Evolutionary conservation across 2,888 invertebrate genomes (phyloP).

Genomic region (Junonia oenone): DNA sequence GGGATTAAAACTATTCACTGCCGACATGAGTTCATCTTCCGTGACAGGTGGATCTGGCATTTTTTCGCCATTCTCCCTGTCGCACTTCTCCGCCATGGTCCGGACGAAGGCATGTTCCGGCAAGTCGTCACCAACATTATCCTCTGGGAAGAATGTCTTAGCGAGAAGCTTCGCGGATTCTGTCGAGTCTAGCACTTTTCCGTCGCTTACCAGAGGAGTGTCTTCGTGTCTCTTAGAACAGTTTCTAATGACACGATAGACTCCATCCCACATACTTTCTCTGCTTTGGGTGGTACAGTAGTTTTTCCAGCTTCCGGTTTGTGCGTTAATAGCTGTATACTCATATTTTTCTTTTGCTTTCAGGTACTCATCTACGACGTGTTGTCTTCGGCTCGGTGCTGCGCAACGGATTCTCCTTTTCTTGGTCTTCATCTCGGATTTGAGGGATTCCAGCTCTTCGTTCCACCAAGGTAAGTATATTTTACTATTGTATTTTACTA

Average conservation of each 20-base stretch:
- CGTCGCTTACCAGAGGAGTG: neutral
- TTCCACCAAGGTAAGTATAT: neutral
- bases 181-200: neutral
- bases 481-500: neutral
- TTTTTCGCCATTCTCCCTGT: no score
- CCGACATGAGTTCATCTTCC: no score
- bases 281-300: slow-evolving; percentile 29
- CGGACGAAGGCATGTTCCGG: no score
- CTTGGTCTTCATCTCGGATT: neutral
- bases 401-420: slow-evolving; percentile 2
- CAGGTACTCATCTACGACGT: no score
- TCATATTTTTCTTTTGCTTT: no score
- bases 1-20: no score
- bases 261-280: no score
- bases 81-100: no score
- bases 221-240: neutral
- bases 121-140: neutral
- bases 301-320: slow-evolving; percentile 24
- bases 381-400: no score
- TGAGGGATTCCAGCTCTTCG: neutral
- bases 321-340: slow-evolving; percentile 3
- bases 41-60: no score
- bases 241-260: neutral
- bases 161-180: neutral
- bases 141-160: neutral